phyloP scores from a whole-genome alignment of 2,888 invertebrate species.

The Glaucopsyche alexis region DNA sequence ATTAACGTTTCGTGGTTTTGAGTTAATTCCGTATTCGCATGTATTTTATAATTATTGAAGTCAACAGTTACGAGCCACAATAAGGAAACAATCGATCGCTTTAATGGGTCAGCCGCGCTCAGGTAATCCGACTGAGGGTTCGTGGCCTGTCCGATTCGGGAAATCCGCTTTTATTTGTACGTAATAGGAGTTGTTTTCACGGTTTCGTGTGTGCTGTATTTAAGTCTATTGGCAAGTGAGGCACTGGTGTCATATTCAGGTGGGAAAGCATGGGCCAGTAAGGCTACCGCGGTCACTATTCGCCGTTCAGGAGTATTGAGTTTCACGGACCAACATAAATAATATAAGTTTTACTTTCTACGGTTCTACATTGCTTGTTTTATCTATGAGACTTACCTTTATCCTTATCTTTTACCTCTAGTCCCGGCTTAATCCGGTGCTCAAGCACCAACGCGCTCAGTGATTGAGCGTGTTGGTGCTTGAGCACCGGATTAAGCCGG shows the following conservation, averaged over 20 bases:
- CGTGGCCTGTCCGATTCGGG: slow-evolving; percentile 45
- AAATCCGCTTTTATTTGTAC: slow-evolving; percentile 60
- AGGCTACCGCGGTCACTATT: slow-evolving; percentile 72
- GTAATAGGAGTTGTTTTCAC: slow-evolving; percentile 53
- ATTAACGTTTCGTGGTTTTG: slow-evolving; percentile 1
- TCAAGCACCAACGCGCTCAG: too few relatives aligned
- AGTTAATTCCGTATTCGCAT: slow-evolving; percentile 20
- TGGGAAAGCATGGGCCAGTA: slow-evolving; percentile 66
- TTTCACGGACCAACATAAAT: slow-evolving; percentile 71
- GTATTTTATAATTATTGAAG: slow-evolving; percentile 57
- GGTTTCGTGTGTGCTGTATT: slow-evolving; percentile 44
- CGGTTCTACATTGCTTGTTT: slow-evolving; percentile 39
- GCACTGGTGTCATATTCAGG: slow-evolving; percentile 74
- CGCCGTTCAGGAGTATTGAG: slow-evolving; percentile 69
- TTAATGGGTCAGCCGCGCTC: slow-evolving; percentile 78
- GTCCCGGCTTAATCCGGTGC: too few relatives aligned
- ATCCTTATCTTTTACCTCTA: neutral
- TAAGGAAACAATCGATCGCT: slow-evolving; percentile 80
- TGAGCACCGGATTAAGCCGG: too few relatives aligned
- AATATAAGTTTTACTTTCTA: slow-evolving; percentile 57
- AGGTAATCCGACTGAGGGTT: slow-evolving; percentile 71
- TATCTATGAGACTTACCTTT: neutral
- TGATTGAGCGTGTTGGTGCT: too few relatives aligned
- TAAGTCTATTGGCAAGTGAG: slow-evolving; percentile 57
- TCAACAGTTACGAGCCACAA: slow-evolving; percentile 59